Base-by-base conservation (phyloP, 2,888 invertebrate species). In the Parnassius orleans region DNA sequence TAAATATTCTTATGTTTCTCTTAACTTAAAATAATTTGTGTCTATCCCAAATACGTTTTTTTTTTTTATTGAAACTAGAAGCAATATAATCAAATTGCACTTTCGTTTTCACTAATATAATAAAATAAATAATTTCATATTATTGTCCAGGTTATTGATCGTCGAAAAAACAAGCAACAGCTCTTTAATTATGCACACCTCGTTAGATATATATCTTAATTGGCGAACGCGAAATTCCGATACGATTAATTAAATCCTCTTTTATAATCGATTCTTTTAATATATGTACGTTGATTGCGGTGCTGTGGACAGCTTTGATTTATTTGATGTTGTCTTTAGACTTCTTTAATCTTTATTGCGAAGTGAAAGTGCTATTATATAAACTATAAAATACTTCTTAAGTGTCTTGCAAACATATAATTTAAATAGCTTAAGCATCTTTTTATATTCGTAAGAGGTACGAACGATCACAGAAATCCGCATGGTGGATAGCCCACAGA, bases 261-360 rank as follows among this genome's bases (percentile, higher is more conserved):
- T 81, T 78, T 80, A 67, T 82, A 85, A 87, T 87, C 85, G 84
- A 81, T 80, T 84, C 72, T 69, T 72, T 78, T 86, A 81, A 83
- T 81, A 78, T 79, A 85, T 76, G 80, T 76, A 61, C 79, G 76
- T 70, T 80, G 80, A 78, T 83, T 80, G 74, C 79, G 72, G 80
- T 65, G 72, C 72, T 58, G 68, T 68, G 68, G 68, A 66, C 68
- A 41, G 66, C 65, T 71, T 70, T 78, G 78, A 80, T 81, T 83
- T 81, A 84, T 79, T 67, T 67, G 42, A 57, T 61, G n/a, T 46
- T 53, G 54, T 61, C 33, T 55, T 50, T 33, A 42, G 19, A 41
- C 51, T 54, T 50, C 52, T 61, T 33, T 53, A 57, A 57, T 62
- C 53, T 15, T 42, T 53, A 24, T 14, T 56, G 57, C 42, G 0